Conservation (phyloP, 2,888 invertebrate genomes). For the Phania funesta region DNA sequence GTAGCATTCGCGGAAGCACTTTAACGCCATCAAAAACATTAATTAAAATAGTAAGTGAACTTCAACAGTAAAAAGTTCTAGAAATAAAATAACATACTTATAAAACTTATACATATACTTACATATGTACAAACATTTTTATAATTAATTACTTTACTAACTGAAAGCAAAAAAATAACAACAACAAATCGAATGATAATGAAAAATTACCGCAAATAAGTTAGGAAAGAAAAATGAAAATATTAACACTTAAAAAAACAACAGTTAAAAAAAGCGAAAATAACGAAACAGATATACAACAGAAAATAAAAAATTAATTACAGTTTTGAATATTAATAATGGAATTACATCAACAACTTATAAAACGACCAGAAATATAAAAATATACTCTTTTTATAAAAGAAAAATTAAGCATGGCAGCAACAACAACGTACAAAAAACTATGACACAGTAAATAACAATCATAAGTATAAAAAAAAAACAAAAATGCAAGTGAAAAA, state of each 20-base stretch:
- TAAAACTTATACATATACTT: not conserved
- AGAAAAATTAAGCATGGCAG: constrained; percentile 9
- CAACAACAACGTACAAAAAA: not conserved
- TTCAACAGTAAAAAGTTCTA: no score
- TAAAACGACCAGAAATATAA: not conserved
- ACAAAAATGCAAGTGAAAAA: constrained; percentile 16
- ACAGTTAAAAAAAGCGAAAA: constrained; percentile 42
- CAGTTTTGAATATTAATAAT: constrained; percentile 4
- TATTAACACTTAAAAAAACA: constrained; percentile 28
- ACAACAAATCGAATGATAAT: not conserved
- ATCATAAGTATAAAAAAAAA: not conserved
- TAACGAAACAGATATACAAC: constrained; percentile 34
- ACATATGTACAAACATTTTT: not conserved
- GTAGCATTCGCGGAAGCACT: no score
- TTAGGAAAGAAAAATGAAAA: constrained; percentile 5
- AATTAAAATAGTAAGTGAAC: no score
- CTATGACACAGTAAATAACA: constrained; percentile 4
- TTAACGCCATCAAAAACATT: no score
- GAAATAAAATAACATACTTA: not conserved
- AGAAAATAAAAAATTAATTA: constrained; percentile 3
- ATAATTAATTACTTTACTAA: not conserved
- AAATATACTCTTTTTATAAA: constrained; percentile 7
- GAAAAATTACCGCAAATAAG: not conserved
- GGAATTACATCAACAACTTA: constrained; percentile 5
- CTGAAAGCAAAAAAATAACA: not conserved